Evolutionary conservation across 2,113 vertebrate species (phyloP), one percentile per base, ranked within the genome.

Genomic region (Python bivittatus): DNA sequence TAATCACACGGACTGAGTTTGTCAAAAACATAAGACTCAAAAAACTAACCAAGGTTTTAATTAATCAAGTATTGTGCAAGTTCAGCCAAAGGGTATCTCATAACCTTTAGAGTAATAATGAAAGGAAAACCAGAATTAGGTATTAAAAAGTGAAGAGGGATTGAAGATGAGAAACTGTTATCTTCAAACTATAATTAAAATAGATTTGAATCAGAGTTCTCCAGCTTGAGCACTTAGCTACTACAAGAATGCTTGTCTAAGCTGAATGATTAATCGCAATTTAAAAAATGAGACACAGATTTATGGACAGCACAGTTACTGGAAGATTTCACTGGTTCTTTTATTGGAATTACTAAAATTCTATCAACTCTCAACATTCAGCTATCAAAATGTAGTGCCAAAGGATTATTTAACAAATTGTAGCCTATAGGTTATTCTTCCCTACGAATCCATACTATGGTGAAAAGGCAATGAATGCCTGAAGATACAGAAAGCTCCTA

Each of bases 391-490:
- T 6, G 8, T 17, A 52, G 52, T 29, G 38, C 29, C 15, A 93
- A 91, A 90, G 53, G 33, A 86, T 3, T 0, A 48, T 93, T 91
- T 68, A 13, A 29, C 0, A 38, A 72, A 17, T 53, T 94, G 1
- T 53, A 1, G n/a, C 85, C 53, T 27, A n/a, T 38, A 87, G 0
- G 0, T 0, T 7, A 6, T 20, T 86, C 88, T 93, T 87, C 56
- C 57, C 58, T 23, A 44, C 17, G 83, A 95, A 96, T 88, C 57
- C 44, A 89, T 90, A 90, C 22, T 25, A 29, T 12, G 4, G 58
- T 23, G 6, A 86, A 86, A 20, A 15, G 2, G 0, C 27, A 56
- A 29, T n/a, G 7, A 15, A 53, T 53, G 11, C 25, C 48, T 53
- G 27, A 53, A 86, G 27, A 54, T 86, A 52, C 44, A 52, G 6